Evolutionary conservation across 2,888 invertebrate genomes (phyloP).

Genomic region (Netelia virgata): DNA sequence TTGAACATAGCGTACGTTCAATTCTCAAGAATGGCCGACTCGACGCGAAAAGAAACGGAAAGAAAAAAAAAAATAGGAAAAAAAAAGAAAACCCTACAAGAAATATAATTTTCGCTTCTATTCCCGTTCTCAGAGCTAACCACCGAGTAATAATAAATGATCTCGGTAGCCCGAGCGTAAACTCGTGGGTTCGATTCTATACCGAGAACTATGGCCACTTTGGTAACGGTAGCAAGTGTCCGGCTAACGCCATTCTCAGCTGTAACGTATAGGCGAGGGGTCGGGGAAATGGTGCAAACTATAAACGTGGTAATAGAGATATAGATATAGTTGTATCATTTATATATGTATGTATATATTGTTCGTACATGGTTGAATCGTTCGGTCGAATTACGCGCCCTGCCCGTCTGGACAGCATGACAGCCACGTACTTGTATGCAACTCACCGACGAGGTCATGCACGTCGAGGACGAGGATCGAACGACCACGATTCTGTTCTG

Average conservation of each 20-base stretch:
- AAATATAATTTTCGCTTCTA: conserved; percentile 43
- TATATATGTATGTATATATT: conserved; percentile 32
- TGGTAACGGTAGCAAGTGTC: conserved; percentile 25
- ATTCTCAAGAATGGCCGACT: neutral
- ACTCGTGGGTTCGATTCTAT: conserved; percentile 40
- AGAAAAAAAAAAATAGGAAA: neutral
- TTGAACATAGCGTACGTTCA: too few relatives aligned
- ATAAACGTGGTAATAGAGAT: conserved; percentile 7
- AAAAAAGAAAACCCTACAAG: neutral
- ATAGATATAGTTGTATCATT: conserved; percentile 10
- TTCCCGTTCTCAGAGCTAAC: conserved; percentile 18
- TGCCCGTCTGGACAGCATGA: conserved; percentile 30
- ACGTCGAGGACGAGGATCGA: conserved; percentile 80
- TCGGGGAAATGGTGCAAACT: conserved; percentile 18
- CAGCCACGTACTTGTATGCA: conserved; percentile 61
- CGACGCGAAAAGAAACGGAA: neutral
- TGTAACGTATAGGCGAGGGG: conserved; percentile 8
- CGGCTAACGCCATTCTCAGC: conserved; percentile 35
- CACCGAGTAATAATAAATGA: conserved; percentile 49
- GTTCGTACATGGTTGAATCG: conserved; percentile 23
- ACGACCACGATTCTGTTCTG: conserved; percentile 84
- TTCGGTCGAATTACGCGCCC: conserved; percentile 43
- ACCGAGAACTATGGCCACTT: conserved; percentile 17
- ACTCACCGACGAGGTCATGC: conserved; percentile 80
- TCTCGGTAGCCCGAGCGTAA: conserved; percentile 7